Evolutionary conservation across 2,797 vertebrate genomes (phyloP), one percentile per base, ranked within the genome.

Genomic region (Leptoclinus maculatus): DNA sequence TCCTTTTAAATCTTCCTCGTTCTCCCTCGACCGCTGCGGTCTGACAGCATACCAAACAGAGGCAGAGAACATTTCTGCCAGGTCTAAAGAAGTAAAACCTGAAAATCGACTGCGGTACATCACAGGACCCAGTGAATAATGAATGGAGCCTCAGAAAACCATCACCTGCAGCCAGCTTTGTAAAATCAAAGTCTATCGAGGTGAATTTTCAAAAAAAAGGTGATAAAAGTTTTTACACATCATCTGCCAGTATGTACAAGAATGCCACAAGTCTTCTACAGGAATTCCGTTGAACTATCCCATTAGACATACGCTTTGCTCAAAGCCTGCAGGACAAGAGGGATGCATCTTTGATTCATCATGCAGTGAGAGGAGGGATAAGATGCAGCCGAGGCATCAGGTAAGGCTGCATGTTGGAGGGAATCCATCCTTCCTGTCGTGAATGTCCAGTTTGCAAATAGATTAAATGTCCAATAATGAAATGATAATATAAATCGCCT

Each of bases 1-100:
- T 45, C 21, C 29, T 59, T 59, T 66, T 83, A 78, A 78, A 87
- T 82, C 76, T 74, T 62, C 38, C 69, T 58, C 19, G 3, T 69
- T 67, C 76, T 45, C 38, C 53, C 49, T 41, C 4, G 38, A 81
- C 59, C 66, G 71, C 69, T 54, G 65, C 51, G 65, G 32, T 62
- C 41, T 64, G 76, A 74, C 60, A 60, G 65, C 12, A 34, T 4
- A 25, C 43, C 14, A 5, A 68, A 49, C 13, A 54, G 38, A 62
- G 38, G 7, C 25, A 38, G 23, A 36, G 64, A 62, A 43, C 51
- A 71, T 34, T 67, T 49, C 68, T 78, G 67, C 57, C 47, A 54
- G 74, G 78, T 69, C 21, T n/a, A 25, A 25, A 12, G 7, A 58
- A 10, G 41, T 59, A 64, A 78, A 67, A 76, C 10, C 3, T 29